These are phyloP conservation scores for Eulemur rufifrons DNA, from an alignment of 2,113 vertebrate genomes.

Conservation along the genomic window DNA sequence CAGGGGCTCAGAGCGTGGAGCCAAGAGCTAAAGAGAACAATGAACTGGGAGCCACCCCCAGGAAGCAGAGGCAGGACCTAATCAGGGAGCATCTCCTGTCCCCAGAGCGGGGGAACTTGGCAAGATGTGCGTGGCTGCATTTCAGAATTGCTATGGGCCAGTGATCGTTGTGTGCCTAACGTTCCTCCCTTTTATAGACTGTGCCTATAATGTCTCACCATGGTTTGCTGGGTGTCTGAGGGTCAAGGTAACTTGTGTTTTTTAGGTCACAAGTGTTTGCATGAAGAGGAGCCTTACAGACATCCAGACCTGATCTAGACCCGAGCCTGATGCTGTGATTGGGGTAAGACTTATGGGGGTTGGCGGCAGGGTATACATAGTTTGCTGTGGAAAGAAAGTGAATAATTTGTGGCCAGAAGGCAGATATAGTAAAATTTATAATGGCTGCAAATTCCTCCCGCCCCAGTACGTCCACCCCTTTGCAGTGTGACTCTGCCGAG, in stretches of 20 bases:
- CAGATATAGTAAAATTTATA: background rate
- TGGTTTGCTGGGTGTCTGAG: background rate
- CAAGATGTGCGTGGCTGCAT: background rate
- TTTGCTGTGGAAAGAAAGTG: background rate
- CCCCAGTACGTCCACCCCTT: rapidly evolving
- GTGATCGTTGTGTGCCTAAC: rapidly evolving
- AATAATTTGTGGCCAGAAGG: background rate
- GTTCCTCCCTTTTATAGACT: rapidly evolving
- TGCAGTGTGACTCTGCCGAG: rapidly evolving
- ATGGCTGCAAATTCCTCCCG: background rate
- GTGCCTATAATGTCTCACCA: rapidly evolving
- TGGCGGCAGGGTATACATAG: no score
- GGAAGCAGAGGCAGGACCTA: background rate
- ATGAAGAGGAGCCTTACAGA: background rate
- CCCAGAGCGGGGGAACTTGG: background rate
- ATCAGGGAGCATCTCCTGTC: background rate
- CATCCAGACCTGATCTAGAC: background rate
- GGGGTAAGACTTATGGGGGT: background rate
- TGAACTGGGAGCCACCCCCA: no score
- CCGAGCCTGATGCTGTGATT: background rate
- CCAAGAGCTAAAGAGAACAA: no score
- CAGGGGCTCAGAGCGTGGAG: background rate
- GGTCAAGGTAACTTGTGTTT: background rate
- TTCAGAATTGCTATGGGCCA: background rate
- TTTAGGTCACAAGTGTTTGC: background rate